Conservation (phyloP, 2,113 vertebrate genomes). For the Nyctereutes procyonoides region DNA sequence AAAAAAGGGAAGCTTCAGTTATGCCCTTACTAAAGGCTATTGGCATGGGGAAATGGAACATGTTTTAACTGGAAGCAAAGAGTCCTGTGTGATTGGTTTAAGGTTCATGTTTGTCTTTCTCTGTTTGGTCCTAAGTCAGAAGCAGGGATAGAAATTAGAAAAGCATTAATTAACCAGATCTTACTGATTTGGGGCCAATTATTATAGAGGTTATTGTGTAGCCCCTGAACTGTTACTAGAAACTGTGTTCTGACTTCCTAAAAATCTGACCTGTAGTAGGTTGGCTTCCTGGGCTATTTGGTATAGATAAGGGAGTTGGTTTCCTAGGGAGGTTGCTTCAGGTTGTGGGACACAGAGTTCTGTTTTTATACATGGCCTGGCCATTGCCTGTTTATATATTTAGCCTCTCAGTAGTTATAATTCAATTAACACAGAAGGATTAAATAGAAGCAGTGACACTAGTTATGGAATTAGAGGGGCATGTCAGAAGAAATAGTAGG, state of each 20-base stretch:
- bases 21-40: background rate
- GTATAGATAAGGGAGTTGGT: background rate
- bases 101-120: background rate
- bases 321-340: background rate
- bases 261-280: background rate
- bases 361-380: background rate
- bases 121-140: background rate
- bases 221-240: background rate
- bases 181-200: background rate
- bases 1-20: background rate
- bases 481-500: background rate
- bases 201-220: background rate
- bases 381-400: background rate
- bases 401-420: background rate
- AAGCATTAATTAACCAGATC: background rate
- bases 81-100: background rate
- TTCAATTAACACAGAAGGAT: background rate
- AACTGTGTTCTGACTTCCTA: background rate
- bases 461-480: background rate
- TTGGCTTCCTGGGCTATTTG: background rate
- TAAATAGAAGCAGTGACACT: background rate
- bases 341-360: background rate
- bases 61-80: background rate
- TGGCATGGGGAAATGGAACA: background rate
- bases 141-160: background rate